These are phyloP conservation scores for Itoplectis maculator DNA, from an alignment of 2,888 invertebrate genomes.

Conservation along the genomic window DNA sequence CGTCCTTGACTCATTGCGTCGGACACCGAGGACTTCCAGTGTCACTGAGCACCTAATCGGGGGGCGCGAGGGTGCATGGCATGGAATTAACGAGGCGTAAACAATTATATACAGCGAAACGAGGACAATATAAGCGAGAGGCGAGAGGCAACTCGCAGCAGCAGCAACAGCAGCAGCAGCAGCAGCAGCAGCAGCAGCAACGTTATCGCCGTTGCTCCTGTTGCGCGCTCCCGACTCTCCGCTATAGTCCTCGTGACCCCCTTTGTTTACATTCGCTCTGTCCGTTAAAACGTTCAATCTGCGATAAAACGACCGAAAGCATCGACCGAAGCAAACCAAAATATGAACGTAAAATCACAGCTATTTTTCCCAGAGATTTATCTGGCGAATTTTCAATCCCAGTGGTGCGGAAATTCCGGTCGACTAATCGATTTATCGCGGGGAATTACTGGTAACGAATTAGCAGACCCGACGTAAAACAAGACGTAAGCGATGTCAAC, in stretches of 20 bases:
- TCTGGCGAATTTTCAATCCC: neutral
- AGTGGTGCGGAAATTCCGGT: neutral
- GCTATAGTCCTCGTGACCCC: too few species aligned
- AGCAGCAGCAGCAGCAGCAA: too few species aligned
- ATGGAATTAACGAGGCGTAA: slow-evolving; percentile 44
- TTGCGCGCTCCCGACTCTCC: too few species aligned
- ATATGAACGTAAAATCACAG: too few species aligned
- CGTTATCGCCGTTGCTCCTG: too few species aligned
- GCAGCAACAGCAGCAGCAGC: too few species aligned
- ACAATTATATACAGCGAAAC: slow-evolving; percentile 26
- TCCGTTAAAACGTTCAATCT: too few species aligned
- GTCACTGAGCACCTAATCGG: neutral
- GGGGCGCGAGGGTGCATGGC: neutral
- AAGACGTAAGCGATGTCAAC: slow-evolving; percentile 4
- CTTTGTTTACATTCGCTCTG: too few species aligned
- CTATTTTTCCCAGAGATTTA: neutral
- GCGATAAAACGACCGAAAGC: too few species aligned
- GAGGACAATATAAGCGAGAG: slow-evolving; percentile 5
- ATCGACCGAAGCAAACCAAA: too few species aligned
- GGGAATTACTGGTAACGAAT: neutral
- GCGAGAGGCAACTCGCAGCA: neutral
- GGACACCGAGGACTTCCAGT: slow-evolving; percentile 4
- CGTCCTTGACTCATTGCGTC: slow-evolving; percentile 37
- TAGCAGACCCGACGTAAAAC: neutral
- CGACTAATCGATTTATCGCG: slow-evolving; percentile 24